A percentile compares a stretch with the other conserved stretches of the same genome.
These are phyloP conservation scores for Hypomecis punctinalis DNA, from an alignment of 2,888 invertebrate genomes.

Conservation along the genomic window DNA sequence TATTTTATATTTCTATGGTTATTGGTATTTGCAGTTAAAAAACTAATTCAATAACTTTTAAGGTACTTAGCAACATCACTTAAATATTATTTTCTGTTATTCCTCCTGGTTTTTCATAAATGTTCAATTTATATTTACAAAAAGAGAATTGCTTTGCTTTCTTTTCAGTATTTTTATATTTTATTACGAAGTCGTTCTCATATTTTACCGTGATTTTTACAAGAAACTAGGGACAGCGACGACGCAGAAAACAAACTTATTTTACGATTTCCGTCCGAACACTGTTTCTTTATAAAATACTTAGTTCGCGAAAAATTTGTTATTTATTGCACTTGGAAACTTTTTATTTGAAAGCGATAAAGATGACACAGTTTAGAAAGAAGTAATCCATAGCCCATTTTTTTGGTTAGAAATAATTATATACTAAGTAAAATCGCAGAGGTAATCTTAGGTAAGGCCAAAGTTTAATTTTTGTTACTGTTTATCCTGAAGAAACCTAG, in stretches of 20 bases:
- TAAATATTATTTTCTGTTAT: too few species aligned
- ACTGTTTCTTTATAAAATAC: conserved; percentile 68
- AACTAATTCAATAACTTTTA: background rate
- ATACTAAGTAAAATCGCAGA: background rate
- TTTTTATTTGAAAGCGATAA: conserved; percentile 50
- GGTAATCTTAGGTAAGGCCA: background rate
- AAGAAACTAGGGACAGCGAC: conserved; percentile 52
- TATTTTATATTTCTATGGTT: background rate
- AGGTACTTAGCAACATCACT: too few species aligned
- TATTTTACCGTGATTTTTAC: too few species aligned
- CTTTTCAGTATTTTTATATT: background rate
- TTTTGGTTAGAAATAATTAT: background rate
- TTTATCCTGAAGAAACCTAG: too few species aligned
- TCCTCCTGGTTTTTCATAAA: too few species aligned
- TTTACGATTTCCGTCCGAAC: conserved; percentile 80
- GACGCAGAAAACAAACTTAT: conserved; percentile 76
- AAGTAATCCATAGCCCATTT: conserved; percentile 2
- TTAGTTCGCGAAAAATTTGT: conserved; percentile 70
- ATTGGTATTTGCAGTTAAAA: background rate
- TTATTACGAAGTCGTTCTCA: background rate
- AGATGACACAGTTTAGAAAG: conserved; percentile 13
- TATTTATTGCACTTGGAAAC: conserved; percentile 77
- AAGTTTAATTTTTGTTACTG: too few species aligned
- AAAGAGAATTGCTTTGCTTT: too few species aligned
- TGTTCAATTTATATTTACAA: too few species aligned